Evolutionary conservation across 2,888 invertebrate species (phyloP), one percentile per base, ranked within the genome.

Genomic region (Nomada goodeniana): DNA sequence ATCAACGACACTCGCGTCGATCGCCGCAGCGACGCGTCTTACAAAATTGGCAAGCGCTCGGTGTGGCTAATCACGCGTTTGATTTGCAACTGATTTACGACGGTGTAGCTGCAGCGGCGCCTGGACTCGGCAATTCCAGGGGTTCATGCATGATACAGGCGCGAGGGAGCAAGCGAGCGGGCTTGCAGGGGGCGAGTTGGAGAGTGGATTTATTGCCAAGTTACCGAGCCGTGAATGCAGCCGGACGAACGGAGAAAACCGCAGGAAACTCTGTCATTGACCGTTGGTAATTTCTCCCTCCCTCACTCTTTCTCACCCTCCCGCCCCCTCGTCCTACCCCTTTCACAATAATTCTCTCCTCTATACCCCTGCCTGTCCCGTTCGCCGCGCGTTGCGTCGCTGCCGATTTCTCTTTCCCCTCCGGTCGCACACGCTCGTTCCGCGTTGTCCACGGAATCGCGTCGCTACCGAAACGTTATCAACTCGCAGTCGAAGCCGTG

Each of bases 61-160:
- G 68, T 75, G 88, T 76, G 86, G 86, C 89, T 89, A 90, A 91
- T 89, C 91, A 85, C 85, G 88, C 86, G 84, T 89, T 91, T 88
- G 89, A 90, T 90, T 91, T 90, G 87, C 89, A 15, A 87, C 88
- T 87, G 90, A 91, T 90, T 89, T 88, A 88, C 89, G 87, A 88
- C 87, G 85, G 84, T 85, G 76, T 84, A 80, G 60, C 20, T 59
- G 18, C 65, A 82, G 83, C 75, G 82, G 88, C 86, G 87, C 87
- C 85, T 85, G 86, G 82, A 88, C 88, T 83, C 84, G 74, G 50
- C 69, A 76, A 76, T 77, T 69, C 77, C 74, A 61, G 61, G 74
- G 53, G 36, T 73, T 70, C 75, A 69, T 82, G 64, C 61, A 50
- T 44, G 69, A 68, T 76, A 78, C 78, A 70, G 57, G 64, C 59